Evolutionary conservation across 2,888 invertebrate species (phyloP), one percentile per base, ranked within the genome.

Genomic region (Synergus japonicus): DNA sequence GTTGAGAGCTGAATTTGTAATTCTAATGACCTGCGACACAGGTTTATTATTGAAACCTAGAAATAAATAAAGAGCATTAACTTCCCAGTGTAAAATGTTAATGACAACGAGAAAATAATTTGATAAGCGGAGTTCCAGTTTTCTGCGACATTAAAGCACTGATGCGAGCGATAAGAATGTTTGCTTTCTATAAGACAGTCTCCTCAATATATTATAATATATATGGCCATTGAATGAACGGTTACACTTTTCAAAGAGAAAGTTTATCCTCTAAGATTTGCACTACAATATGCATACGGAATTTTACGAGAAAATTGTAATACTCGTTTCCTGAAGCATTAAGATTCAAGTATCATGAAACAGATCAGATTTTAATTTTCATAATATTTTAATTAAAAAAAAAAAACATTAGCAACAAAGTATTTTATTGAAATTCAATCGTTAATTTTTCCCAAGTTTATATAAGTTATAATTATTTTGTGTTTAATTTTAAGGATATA

Each of bases 71-170:
- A 46, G 15, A 43, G 46, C 46, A 69, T 69, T 69, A 69, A 44
- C 46, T 22, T 67, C 44, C 15, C 9, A 22, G 22, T 22, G 46
- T 44, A 69, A 69, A 69, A 46, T 69, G 67, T 69, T 67, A 69
- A 69, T 49, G 67, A 69, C 67, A 69, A 69, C 67, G 67, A 69
- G 67, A 69, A 69, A 69, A 69, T 69, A 22, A 69, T 69, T 69
- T 44, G 67, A 69, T 69, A 69, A 69, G 67, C 22, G 44, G 67
- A 69, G 67, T 46, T 69, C 67, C 46, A 69, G 44, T 69, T 69
- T 69, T 69, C 41, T 66, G 67, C 46, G 29, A 69, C 67, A 69
- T 46, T 69, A 46, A 46, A 18, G 67, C 22, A 69, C 54, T 54
- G 67, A 69, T 69, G 46, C 46, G 46, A 69, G 46, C n/a, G 67